These are phyloP conservation scores for Sympetrum striolatum DNA, from an alignment of 2,888 invertebrate genomes.

Conservation along the genomic window DNA sequence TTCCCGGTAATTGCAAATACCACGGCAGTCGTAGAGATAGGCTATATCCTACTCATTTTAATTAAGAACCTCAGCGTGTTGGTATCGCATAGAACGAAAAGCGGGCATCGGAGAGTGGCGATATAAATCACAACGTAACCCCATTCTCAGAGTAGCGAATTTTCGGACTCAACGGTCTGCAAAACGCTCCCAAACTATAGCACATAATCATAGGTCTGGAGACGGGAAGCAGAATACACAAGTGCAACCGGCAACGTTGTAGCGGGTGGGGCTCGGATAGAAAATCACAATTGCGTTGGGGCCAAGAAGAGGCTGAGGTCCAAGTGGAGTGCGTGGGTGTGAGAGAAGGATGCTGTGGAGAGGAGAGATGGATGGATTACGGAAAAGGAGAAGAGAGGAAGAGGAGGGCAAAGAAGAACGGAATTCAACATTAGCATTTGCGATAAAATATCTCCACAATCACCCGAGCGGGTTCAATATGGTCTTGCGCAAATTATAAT, in stretches of 20 bases:
- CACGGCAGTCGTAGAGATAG: too few relatives aligned
- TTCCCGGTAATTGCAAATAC: too few relatives aligned
- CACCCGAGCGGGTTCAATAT: too few relatives aligned
- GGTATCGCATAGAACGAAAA: too few relatives aligned
- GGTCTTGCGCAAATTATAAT: too few relatives aligned
- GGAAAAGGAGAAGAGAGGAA: neutral
- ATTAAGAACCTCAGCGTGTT: too few relatives aligned
- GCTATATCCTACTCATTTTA: too few relatives aligned
- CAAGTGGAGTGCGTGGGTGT: neutral
- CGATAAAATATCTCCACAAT: too few relatives aligned
- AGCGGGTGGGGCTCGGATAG: neutral
- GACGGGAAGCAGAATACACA: neutral
- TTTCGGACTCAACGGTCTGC: neutral
- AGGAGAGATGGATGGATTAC: too few relatives aligned
- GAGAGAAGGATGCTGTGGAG: neutral
- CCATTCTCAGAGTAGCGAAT: too few relatives aligned
- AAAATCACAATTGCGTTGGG: neutral
- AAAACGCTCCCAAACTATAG: neutral
- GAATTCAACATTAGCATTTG: neutral
- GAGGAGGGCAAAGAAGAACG: neutral
- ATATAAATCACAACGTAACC: too few relatives aligned
- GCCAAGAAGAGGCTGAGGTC: neutral
- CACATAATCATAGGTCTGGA: neutral
- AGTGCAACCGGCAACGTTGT: neutral
- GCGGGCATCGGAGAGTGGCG: too few relatives aligned